Evolutionary conservation across 2,113 vertebrate genomes (phyloP).

Genomic region (Octodon degus): DNA sequence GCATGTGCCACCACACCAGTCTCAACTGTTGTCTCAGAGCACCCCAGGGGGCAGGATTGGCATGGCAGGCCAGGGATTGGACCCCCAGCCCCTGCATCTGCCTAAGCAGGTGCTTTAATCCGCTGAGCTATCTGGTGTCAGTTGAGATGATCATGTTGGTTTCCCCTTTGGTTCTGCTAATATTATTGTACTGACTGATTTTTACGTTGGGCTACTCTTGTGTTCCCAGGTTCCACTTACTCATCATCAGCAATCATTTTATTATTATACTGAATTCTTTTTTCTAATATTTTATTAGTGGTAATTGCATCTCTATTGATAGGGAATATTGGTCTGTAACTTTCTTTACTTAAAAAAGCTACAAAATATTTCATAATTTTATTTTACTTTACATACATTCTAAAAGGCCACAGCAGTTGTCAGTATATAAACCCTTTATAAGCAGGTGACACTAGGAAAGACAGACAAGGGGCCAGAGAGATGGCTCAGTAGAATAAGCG

Average conservation of each 20-base stretch:
- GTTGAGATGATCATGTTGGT: background rate
- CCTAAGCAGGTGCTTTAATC: no score
- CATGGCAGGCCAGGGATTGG: no score
- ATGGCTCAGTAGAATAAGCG: no score
- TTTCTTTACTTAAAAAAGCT: background rate
- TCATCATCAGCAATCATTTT: background rate
- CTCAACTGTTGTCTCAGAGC: no score
- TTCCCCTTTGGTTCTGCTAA: background rate
- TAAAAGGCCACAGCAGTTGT: constrained; percentile 92
- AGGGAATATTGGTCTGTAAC: background rate
- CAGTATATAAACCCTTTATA: constrained; percentile 90
- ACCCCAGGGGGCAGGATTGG: no score
- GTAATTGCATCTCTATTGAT: background rate
- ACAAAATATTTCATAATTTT: constrained; percentile 87
- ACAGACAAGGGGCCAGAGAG: background rate
- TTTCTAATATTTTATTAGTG: background rate
- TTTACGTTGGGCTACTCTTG: background rate
- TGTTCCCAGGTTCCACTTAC: background rate
- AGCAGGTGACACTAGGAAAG: constrained; percentile 86
- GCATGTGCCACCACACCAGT: no score
- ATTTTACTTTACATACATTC: constrained; percentile 92
- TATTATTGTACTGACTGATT: background rate
- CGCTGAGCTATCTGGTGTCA: background rate
- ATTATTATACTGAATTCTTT: background rate
- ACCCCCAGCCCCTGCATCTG: no score